These are phyloP conservation scores for Fragum whitleyi DNA, from an alignment of 2,888 invertebrate genomes.

Conservation along the genomic window DNA sequence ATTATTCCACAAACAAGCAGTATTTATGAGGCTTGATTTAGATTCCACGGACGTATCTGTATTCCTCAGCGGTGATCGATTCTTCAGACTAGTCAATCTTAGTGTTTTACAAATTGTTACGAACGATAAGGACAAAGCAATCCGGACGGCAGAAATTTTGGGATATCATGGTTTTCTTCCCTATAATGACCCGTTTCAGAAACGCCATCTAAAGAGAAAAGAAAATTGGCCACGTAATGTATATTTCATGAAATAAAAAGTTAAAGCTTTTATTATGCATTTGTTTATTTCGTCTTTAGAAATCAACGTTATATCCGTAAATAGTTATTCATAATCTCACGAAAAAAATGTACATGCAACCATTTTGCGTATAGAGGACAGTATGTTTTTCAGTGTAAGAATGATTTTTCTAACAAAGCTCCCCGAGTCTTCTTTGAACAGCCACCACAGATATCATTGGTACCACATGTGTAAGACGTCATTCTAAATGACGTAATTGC, in stretches of 20 bases:
- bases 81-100: background rate
- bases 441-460: no score
- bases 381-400: no score
- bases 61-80: background rate
- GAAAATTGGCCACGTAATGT: slow-evolving; percentile 7
- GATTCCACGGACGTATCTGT: background rate
- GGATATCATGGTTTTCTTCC: background rate
- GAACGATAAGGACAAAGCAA: background rate
- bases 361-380: no score
- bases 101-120: slow-evolving; percentile 8
- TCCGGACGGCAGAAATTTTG: background rate
- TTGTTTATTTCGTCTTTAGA: no score
- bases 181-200: background rate
- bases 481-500: no score
- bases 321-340: no score
- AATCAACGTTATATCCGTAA: no score
- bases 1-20: background rate
- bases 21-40: slow-evolving; percentile 17
- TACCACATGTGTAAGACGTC: no score
- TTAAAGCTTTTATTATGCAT: background rate
- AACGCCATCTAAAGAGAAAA: background rate
- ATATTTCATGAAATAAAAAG: slow-evolving; percentile 13
- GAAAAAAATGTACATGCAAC: no score
- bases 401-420: no score
- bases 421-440: no score